These are phyloP conservation scores for Eulemur coronatus DNA, from an alignment of 2,797 vertebrate genomes.

Conservation along the genomic window DNA sequence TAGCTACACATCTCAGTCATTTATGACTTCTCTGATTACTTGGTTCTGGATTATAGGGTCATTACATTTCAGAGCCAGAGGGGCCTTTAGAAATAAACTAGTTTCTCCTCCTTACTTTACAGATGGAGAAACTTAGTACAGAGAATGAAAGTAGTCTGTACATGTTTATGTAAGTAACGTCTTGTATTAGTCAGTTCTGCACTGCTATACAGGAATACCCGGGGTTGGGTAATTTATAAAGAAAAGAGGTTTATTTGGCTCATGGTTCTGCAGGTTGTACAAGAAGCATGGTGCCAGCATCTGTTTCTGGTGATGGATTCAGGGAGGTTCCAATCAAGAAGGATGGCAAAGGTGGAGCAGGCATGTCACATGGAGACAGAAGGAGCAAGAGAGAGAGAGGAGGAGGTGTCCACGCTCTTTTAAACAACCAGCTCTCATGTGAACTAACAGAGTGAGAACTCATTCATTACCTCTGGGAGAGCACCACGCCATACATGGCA, in stretches of 20 bases:
- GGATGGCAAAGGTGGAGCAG: too few species aligned
- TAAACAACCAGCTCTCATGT: background rate
- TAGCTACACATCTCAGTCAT: background rate
- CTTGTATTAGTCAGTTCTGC: background rate
- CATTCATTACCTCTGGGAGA: background rate
- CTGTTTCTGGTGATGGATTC: background rate
- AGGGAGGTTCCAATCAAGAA: background rate
- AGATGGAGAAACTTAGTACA: background rate
- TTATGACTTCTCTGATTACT: background rate
- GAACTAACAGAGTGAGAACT: background rate
- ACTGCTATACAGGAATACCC: background rate
- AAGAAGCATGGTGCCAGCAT: background rate
- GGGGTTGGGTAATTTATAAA: too few species aligned
- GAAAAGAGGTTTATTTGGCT: background rate
- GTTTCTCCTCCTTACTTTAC: background rate
- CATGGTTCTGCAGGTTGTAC: background rate
- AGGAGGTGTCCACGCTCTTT: background rate
- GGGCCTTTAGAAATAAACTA: background rate
- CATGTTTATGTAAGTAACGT: background rate
- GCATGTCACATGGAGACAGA: background rate
- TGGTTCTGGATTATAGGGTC: background rate
- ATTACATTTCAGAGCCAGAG: background rate
- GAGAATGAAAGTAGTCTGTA: conserved; percentile 3
- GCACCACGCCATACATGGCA: background rate
- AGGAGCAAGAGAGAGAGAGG: background rate